A percentile compares a stretch with the other conserved stretches of the same genome.
Conservation (phyloP, 2,113 vertebrate genomes). For the Potamarius usumacintae region DNA sequence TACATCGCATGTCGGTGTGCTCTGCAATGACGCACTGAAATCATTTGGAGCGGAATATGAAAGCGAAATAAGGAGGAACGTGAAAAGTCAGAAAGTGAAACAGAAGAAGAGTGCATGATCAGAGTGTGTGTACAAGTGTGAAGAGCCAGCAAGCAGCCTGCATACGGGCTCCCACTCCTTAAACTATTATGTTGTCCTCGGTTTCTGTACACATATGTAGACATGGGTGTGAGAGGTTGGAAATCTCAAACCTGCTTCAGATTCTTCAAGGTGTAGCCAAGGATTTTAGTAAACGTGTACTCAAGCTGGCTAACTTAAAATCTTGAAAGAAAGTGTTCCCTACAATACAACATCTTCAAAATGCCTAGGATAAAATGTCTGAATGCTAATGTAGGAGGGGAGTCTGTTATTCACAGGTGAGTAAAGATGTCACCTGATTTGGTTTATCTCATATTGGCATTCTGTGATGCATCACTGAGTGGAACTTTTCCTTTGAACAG, state of each 20-base stretch:
- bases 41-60: neutral
- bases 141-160: neutral
- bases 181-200: neutral
- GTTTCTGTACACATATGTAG: neutral
- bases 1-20: neutral
- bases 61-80: neutral
- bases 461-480: neutral
- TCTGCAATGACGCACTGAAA: neutral
- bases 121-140: no score
- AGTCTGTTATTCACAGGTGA: neutral
- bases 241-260: neutral
- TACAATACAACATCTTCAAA: neutral
- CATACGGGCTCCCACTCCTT: neutral
- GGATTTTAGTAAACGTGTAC: neutral
- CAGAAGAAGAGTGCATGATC: no score
- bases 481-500: neutral
- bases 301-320: neutral
- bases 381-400: neutral
- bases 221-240: neutral
- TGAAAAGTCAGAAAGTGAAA: neutral
- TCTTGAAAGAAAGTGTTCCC: neutral
- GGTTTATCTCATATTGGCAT: neutral
- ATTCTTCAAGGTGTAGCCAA: neutral
- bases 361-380: neutral
- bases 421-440: neutral